Evolutionary conservation across 1,140 invertebrate genomes (phyloP), one percentile per base, ranked within the genome.

Genomic region (Eufriesea mexicana): DNA sequence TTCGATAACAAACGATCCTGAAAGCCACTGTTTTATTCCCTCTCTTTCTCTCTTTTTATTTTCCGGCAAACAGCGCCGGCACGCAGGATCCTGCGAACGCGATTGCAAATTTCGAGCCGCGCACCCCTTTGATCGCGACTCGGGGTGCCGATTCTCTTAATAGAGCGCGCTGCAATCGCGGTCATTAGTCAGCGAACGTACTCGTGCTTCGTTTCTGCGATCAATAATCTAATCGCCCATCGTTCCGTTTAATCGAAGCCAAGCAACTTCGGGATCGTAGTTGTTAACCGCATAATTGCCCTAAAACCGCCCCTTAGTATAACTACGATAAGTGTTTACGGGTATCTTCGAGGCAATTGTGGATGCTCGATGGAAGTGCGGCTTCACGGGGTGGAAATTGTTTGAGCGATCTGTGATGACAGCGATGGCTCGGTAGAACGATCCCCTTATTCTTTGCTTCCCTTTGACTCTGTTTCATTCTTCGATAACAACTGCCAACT

Each of bases 311-410:
- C 71, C 74, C 59, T 75, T 64, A 66, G 35, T 55, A 25, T 81
- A 81, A 81, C 71, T 55, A 55, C 51, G 71, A 75, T 81, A 75
- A 81, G 79, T 81, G 79, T 81, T 81, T 81, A 81, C 72, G 35
- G 25, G 71, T 47, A 81, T 81, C 79, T 75, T 75, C 12, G 42
- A 66, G 79, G 79, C 72, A 81, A 81, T 81, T 81, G 61, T 66
- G 71, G 71, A 12, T 55, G 25, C 79, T 81, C 67, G 61, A 75
- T 55, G 79, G 23, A 55, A 66, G 61, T 28, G 51, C 61, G 45
- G 18, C 49, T 28, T 5, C 49, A 18, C 35, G 35, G 42, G 20
- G 25, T 75, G 28, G 61, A 66, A 75, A 81, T 45, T 81, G 79
- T 66, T 55, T 23, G 61, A 75, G 57, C 72, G 23, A 45, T 9